Evolutionary conservation across 2,797 vertebrate genomes (phyloP).

Genomic region (Pangasius krempfi): DNA sequence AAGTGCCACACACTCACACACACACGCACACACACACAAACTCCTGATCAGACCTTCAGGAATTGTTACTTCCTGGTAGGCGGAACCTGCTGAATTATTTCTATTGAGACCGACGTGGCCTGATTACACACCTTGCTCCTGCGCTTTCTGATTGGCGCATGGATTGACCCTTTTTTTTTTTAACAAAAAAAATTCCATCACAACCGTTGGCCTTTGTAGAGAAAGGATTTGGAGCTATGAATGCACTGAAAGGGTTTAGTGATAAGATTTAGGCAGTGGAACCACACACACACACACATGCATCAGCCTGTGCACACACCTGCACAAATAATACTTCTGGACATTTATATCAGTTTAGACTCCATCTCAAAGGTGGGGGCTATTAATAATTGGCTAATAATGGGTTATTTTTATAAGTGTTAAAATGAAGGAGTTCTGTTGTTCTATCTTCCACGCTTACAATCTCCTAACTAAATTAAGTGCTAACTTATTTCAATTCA

Average conservation of each 20-base stretch:
- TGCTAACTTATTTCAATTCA: background rate
- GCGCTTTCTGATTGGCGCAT: slow-evolving; percentile 52
- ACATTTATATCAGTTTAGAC: background rate
- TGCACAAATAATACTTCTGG: slow-evolving; percentile 2
- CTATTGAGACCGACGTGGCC: slow-evolving; percentile 55
- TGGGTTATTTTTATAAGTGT: background rate
- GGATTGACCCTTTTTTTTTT: slow-evolving; percentile 34
- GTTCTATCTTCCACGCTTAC: background rate
- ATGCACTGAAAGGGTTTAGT: slow-evolving; percentile 42
- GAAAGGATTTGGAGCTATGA: slow-evolving; percentile 41
- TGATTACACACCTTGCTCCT: slow-evolving; percentile 48
- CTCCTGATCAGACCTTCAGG: background rate
- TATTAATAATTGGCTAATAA: background rate
- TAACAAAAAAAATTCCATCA: slow-evolving; percentile 7
- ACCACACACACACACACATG: slow-evolving; percentile 25
- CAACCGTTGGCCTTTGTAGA: background rate
- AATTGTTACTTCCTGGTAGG: slow-evolving; percentile 39
- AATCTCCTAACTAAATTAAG: background rate
- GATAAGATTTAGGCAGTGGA: slow-evolving; percentile 63
- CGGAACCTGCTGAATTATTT: slow-evolving; percentile 40
- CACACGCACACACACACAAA: background rate
- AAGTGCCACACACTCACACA: no score
- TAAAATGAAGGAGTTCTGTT: background rate
- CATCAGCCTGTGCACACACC: background rate
- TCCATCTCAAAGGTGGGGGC: background rate